Evolutionary conservation across 2,113 vertebrate genomes (phyloP).

Genomic region (Hymenochirus boettgeri): DNA sequence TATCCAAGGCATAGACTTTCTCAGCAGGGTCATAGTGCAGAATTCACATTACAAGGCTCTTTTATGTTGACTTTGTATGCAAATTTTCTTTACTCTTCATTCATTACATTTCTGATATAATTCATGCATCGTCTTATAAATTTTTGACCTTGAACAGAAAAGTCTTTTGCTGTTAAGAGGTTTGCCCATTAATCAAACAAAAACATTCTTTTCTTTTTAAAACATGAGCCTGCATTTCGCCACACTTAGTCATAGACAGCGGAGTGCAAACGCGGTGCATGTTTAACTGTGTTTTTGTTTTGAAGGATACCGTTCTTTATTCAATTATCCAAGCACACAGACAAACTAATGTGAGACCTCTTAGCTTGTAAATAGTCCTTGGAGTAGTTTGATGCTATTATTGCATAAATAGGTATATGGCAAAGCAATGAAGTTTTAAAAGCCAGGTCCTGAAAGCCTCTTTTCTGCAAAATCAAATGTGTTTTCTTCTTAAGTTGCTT

Average conservation of each 20-base stretch:
- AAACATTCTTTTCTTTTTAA: conserved; percentile 36
- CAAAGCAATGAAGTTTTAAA: conserved; percentile 33
- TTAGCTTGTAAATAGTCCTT: conserved; percentile 26
- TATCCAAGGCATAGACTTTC: conserved; percentile 23
- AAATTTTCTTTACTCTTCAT: conserved; percentile 24
- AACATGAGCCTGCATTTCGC: conserved; percentile 23
- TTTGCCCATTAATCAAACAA: conserved; percentile 37
- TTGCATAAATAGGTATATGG: conserved; percentile 29
- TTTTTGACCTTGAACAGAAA: conserved; percentile 36
- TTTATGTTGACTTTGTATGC: conserved; percentile 36
- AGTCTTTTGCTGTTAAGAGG: conserved; percentile 24
- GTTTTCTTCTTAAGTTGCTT: conserved; percentile 18
- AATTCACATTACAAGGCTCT: conserved; percentile 36
- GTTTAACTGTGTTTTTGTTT: conserved; percentile 28
- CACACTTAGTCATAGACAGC: conserved; percentile 25
- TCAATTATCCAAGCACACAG: conserved; percentile 32
- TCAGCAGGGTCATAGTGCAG: conserved; percentile 21
- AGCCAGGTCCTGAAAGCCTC: conserved; percentile 23
- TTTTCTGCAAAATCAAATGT: conserved; percentile 12
- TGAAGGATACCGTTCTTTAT: conserved; percentile 38
- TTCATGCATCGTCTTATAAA: conserved; percentile 24
- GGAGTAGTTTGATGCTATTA: conserved; percentile 32
- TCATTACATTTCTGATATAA: conserved; percentile 29
- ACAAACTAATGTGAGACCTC: conserved; percentile 32
- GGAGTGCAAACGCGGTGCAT: conserved; percentile 22